These are phyloP conservation scores for Agapostemon virescens DNA, from an alignment of 2,888 invertebrate genomes.

Conservation along the genomic window DNA sequence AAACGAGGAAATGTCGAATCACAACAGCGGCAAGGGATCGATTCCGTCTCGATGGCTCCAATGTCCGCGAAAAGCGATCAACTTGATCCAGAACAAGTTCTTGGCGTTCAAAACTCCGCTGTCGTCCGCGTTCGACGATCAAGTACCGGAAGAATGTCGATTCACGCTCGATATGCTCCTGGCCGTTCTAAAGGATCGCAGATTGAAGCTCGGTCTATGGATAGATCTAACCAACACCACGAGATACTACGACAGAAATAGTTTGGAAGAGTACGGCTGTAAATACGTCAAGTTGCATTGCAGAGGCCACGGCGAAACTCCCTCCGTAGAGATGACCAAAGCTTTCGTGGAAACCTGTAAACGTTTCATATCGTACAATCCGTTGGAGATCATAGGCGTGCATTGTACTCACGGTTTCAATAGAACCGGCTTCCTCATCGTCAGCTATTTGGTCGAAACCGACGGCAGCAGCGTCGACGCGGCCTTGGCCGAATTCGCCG, in stretches of 20 bases:
- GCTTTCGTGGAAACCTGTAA: constrained; percentile 91
- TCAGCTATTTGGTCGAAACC: constrained; percentile 93
- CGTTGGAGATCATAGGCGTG: constrained; percentile 87
- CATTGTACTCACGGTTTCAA: constrained; percentile 99
- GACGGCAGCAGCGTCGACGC: constrained; percentile 92
- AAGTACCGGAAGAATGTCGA: constrained; percentile 90
- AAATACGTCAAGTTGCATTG: constrained; percentile 94
- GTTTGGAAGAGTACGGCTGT: constrained; percentile 88
- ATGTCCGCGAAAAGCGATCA: constrained; percentile 91
- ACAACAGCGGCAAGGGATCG: constrained; percentile 79
- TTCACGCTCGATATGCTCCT: constrained; percentile 95
- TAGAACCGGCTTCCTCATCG: constrained; percentile 96
- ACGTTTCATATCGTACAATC: constrained; percentile 89
- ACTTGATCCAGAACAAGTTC: constrained; percentile 90
- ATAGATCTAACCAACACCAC: constrained; percentile 97
- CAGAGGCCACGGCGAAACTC: constrained; percentile 95
- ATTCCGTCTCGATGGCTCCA: constrained; percentile 93
- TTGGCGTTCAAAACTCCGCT: constrained; percentile 97
- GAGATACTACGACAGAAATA: constrained; percentile 93
- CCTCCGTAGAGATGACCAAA: constrained; percentile 90
- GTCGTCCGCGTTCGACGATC: constrained; percentile 89
- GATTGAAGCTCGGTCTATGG: constrained; percentile 95
- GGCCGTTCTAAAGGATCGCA: constrained; percentile 87
- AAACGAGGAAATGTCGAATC: constrained; percentile 63
- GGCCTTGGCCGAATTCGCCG: constrained; percentile 89